A percentile compares a stretch with the other conserved stretches of the same genome.
Evolutionary conservation across 2,888 invertebrate genomes (phyloP).

Genomic region (Nemoura dubitans): DNA sequence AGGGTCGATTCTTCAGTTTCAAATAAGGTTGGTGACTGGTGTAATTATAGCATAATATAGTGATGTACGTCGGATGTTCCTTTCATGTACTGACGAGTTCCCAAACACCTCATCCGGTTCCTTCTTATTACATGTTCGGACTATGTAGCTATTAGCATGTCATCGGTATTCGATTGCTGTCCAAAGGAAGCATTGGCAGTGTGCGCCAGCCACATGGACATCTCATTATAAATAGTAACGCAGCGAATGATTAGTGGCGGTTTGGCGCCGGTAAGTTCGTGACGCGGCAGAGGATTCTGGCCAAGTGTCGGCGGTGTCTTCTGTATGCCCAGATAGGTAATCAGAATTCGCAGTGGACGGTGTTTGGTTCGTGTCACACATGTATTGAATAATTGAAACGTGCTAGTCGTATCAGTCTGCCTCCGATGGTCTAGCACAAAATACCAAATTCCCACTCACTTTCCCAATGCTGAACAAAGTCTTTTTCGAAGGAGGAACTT

Average conservation of each 20-base stretch:
- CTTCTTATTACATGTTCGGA: background rate
- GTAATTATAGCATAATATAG: background rate
- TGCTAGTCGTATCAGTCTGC: background rate
- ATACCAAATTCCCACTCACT: too few species aligned
- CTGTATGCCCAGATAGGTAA: background rate
- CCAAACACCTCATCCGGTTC: background rate
- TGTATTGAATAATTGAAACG: background rate
- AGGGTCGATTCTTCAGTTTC: background rate
- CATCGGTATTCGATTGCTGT: background rate
- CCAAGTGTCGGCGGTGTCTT: background rate
- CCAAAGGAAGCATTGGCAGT: background rate
- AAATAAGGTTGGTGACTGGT: background rate
- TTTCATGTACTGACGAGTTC: background rate
- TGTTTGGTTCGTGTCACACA: background rate
- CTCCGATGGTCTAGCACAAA: too few species aligned
- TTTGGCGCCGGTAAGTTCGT: background rate
- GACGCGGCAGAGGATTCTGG: background rate
- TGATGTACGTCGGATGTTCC: background rate
- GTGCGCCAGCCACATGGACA: background rate
- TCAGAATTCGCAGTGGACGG: background rate
- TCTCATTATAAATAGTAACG: background rate
- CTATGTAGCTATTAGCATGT: background rate
- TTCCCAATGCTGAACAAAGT: too few species aligned
- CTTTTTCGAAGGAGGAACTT: too few species aligned
- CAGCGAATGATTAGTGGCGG: background rate